phyloP scores from a whole-genome alignment of 2,888 invertebrate genomes.

The Steinernema scapterisci region DNA sequence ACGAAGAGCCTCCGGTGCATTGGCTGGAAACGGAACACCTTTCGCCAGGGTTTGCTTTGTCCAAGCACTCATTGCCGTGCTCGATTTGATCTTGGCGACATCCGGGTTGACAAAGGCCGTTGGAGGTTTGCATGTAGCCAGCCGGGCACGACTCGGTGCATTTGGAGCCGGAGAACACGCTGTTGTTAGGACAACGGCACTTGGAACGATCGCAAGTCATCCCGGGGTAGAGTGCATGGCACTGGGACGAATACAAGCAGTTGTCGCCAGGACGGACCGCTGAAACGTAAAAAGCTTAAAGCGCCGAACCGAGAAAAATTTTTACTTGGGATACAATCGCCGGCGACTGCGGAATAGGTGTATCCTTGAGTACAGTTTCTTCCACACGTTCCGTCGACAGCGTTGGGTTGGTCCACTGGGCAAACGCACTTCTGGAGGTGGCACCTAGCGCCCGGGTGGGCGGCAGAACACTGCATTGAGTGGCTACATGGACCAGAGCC shows the following conservation, averaged over 20 bases:
- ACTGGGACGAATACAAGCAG: constrained; percentile 66
- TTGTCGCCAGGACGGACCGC: constrained; percentile 65
- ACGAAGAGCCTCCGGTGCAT: constrained; percentile 63
- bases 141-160: constrained; percentile 48
- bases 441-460: constrained; percentile 56
- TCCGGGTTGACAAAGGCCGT: constrained; percentile 62
- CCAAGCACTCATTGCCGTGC: constrained; percentile 61
- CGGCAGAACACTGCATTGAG: constrained; percentile 64
- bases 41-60: constrained; percentile 57
- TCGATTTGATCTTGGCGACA: constrained; percentile 64
- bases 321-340: constrained; percentile 64
- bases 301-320: neutral
- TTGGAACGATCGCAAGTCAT: constrained; percentile 55
- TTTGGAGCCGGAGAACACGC: constrained; percentile 48
- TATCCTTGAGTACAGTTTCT: constrained; percentile 56
- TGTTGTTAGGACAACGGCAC: constrained; percentile 49
- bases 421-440: constrained; percentile 63
- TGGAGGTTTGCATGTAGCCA: constrained; percentile 51
- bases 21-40: constrained; percentile 63
- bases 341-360: constrained; percentile 65
- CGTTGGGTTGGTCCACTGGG: constrained; percentile 59
- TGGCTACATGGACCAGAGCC: constrained; percentile 65
- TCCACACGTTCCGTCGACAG: constrained; percentile 67
- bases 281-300: constrained; percentile 37
- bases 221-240: constrained; percentile 63